Evolutionary conservation across 2,797 vertebrate genomes (phyloP).

Genomic region (Siniperca undulata): DNA sequence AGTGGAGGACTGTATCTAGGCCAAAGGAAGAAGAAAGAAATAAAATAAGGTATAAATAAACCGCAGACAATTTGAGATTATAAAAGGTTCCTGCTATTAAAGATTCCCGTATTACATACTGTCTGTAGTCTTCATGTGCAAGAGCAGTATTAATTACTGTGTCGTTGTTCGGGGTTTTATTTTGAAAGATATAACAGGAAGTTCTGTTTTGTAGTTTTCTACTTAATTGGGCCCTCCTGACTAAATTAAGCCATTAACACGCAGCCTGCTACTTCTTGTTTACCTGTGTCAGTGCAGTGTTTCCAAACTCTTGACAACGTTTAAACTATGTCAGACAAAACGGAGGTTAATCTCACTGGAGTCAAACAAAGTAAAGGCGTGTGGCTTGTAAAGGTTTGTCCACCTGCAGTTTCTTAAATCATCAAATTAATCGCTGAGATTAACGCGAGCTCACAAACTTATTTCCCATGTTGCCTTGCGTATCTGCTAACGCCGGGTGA

Average conservation of each 20-base stretch:
- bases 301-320: neutral
- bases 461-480: neutral
- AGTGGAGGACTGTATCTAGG: neutral
- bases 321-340: conserved; percentile 67
- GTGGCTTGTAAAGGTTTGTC: conserved; percentile 86
- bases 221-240: neutral
- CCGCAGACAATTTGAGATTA: neutral
- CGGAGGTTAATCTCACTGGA: conserved; percentile 78
- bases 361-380: conserved; percentile 79
- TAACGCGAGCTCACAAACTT: neutral
- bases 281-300: neutral
- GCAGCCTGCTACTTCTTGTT: too few relatives aligned
- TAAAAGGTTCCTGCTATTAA: neutral
- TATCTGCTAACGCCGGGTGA: neutral
- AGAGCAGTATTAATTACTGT: too few relatives aligned
- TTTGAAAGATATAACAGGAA: conserved; percentile 58
- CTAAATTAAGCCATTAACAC: neutral
- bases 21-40: neutral
- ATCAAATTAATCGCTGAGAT: neutral
- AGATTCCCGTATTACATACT: too few relatives aligned
- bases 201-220: neutral
- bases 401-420: neutral
- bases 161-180: conserved; percentile 29
- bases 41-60: neutral
- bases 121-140: neutral